phyloP scores from a whole-genome alignment of 1,140 invertebrate species.

The Pogonus chalceus region DNA sequence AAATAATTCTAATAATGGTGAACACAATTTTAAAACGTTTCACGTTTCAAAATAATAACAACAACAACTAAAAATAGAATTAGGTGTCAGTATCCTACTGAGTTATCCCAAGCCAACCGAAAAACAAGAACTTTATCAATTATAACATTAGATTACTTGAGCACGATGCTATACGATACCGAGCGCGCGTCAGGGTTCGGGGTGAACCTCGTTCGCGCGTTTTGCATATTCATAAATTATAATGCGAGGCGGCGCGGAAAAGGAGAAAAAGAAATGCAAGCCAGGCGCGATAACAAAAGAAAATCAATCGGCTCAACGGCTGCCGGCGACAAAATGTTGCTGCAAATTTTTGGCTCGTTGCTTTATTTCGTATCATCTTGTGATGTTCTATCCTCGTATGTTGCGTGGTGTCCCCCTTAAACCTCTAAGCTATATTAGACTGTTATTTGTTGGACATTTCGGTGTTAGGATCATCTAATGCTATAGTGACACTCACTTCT shows the following conservation, averaged over 20 bases:
- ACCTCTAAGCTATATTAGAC: constrained; percentile 4
- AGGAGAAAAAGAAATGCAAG: background rate
- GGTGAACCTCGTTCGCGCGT: background rate
- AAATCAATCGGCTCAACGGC: background rate
- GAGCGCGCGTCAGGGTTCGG: too few relatives aligned
- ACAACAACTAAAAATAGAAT: too few relatives aligned
- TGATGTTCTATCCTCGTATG: background rate
- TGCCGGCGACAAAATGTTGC: background rate
- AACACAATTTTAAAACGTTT: too few relatives aligned
- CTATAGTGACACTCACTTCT: too few relatives aligned
- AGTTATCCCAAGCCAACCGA: background rate
- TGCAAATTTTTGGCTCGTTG: background rate
- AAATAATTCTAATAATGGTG: too few relatives aligned
- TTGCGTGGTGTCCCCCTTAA: too few relatives aligned
- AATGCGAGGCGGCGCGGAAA: background rate
- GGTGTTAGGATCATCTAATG: too few relatives aligned
- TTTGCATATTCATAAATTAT: constrained; percentile 8
- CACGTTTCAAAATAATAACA: too few relatives aligned
- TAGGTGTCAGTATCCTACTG: too few relatives aligned
- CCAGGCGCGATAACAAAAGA: background rate
- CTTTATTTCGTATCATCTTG: background rate
- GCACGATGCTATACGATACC: too few relatives aligned
- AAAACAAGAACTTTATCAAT: constrained; percentile 7
- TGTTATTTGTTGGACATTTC: constrained; percentile 1
- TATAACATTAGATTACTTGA: constrained; percentile 7